These are phyloP conservation scores for Perithous albicinctus DNA, from an alignment of 2,888 invertebrate species.

Conservation along the genomic window DNA sequence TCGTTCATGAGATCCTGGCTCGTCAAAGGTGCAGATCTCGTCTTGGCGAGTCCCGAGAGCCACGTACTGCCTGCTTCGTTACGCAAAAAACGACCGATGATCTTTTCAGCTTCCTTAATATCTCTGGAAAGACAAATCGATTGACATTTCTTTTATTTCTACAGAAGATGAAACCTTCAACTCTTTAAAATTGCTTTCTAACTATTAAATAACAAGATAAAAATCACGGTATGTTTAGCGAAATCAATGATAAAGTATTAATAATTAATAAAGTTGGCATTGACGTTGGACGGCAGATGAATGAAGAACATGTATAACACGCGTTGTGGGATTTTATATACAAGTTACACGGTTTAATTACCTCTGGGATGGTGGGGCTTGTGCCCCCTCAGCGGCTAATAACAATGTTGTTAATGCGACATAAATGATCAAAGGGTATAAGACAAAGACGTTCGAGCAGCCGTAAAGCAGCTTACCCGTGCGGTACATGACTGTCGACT, in stretches of 20 bases:
- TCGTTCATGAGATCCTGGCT: conserved; percentile 64
- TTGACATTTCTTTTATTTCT: too few species aligned
- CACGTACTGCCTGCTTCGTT: conserved; percentile 63
- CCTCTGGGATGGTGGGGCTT: conserved; percentile 49
- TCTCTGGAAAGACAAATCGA: conserved; percentile 60
- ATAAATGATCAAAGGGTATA: conserved; percentile 40
- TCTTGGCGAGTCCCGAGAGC: conserved; percentile 61
- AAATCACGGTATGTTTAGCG: not conserved
- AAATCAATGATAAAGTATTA: not conserved
- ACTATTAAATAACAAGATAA: not conserved
- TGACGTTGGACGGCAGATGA: not conserved
- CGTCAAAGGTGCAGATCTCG: conserved; percentile 58
- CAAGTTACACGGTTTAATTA: conserved; percentile 42
- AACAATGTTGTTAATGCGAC: conserved; percentile 18
- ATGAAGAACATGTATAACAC: not conserved
- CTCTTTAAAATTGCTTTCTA: too few species aligned
- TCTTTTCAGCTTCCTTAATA: conserved; percentile 64
- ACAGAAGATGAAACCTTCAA: too few species aligned
- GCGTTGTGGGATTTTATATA: not conserved
- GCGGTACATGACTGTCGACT: conserved; percentile 64
- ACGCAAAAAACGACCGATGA: conserved; percentile 64
- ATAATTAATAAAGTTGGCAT: not conserved
- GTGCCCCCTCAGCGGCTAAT: conserved; percentile 33
- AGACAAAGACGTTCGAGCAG: conserved; percentile 31
- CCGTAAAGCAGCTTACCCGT: conserved; percentile 49